These are phyloP conservation scores for Habropoda laboriosa DNA, from an alignment of 1,140 invertebrate species.

Conservation along the genomic window DNA sequence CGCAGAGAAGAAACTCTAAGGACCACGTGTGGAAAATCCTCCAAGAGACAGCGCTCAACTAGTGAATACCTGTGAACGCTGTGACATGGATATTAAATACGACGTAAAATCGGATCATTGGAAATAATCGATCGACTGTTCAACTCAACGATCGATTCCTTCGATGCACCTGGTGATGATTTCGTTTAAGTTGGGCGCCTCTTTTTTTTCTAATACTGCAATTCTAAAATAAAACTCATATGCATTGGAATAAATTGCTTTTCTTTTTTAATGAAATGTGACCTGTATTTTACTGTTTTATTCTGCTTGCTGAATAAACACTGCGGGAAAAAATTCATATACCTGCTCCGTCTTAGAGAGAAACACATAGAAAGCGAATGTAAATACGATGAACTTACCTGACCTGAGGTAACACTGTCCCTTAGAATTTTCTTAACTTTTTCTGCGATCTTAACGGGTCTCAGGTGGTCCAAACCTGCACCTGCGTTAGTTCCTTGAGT, in stretches of 20 bases:
- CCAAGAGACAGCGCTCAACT: slow-evolving; percentile 2
- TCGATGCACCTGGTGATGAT: neutral
- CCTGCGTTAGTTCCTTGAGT: neutral
- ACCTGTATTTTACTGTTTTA: neutral
- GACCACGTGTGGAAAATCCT: slow-evolving; percentile 48
- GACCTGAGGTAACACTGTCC: neutral
- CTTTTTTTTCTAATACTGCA: neutral
- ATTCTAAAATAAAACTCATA: neutral
- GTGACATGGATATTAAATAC: slow-evolving; percentile 7
- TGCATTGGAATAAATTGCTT: neutral
- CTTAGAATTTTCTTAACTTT: neutral
- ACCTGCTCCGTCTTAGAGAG: neutral
- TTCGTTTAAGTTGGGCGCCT: neutral
- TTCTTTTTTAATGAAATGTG: neutral
- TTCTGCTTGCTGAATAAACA: neutral
- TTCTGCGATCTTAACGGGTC: neutral
- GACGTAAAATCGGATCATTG: slow-evolving; percentile 7
- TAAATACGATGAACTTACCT: slow-evolving; percentile 26
- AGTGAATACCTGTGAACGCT: slow-evolving; percentile 42
- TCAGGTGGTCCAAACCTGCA: neutral
- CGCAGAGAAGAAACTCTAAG: neutral
- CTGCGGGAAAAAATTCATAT: neutral
- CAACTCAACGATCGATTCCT: neutral
- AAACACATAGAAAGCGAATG: neutral
- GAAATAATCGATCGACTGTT: neutral